Percentiles rank a stretch among this genome's conserved stretches.
These are phyloP conservation scores for Diadumene lineata DNA, from an alignment of 92 coral and sea anemone species.

Conservation along the genomic window DNA sequence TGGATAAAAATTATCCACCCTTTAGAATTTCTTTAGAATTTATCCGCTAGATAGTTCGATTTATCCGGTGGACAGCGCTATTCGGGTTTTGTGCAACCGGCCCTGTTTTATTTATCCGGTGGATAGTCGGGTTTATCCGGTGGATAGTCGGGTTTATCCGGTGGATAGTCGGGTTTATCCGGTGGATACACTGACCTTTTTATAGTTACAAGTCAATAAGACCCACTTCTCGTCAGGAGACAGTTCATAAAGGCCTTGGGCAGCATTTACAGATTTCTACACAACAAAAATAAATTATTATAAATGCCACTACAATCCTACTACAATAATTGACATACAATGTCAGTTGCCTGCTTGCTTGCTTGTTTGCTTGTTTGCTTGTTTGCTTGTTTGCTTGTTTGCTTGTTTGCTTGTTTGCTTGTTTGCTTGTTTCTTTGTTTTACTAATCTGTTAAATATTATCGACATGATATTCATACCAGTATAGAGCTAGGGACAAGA, in stretches of 20 bases:
- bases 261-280: not conserved
- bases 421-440: not conserved
- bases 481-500: not conserved
- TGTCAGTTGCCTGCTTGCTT: not conserved
- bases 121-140: no score
- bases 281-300: not conserved
- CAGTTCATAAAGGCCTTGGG: constrained; percentile 21
- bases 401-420: not conserved
- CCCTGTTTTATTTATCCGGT: no score
- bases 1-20: no score
- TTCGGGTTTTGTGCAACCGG: no score
- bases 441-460: not conserved
- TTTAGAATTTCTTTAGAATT: no score
- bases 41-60: no score
- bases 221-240: constrained; percentile 66
- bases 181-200: constrained; percentile 44
- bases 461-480: constrained; percentile 1
- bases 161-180: no score
- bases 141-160: no score
- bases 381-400: not conserved
- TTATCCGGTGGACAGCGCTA: no score
- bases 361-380: not conserved
- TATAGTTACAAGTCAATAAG: constrained; percentile 39
- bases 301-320: not conserved
- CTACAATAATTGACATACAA: no score